Conservation (phyloP, 2,888 invertebrate genomes). For the Dexiosoma caninum region DNA sequence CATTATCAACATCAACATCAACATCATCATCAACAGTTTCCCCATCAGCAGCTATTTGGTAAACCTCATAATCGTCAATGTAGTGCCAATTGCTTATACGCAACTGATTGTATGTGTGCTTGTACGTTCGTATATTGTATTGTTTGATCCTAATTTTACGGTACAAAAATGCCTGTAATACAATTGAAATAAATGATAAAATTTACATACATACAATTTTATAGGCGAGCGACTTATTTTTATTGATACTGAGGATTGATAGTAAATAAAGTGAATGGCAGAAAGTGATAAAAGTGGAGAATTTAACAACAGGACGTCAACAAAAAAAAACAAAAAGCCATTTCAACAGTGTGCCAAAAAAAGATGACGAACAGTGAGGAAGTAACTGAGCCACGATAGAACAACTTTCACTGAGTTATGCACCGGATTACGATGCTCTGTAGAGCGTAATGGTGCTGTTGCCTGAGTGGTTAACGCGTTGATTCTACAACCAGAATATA, state of each 20-base stretch:
- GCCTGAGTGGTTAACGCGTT: too few species aligned
- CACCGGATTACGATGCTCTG: too few species aligned
- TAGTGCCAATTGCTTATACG: constrained; percentile 32
- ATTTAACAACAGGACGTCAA: neutral
- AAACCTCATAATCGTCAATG: constrained; percentile 64
- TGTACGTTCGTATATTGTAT: constrained; percentile 14
- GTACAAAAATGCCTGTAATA: constrained; percentile 21
- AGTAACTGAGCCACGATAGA: too few species aligned
- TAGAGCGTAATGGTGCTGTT: too few species aligned
- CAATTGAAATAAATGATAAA: constrained; percentile 55
- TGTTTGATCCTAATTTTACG: constrained; percentile 49
- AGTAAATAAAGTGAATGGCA: neutral
- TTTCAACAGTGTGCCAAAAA: too few species aligned
- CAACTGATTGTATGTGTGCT: neutral
- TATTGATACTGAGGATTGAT: constrained; percentile 15
- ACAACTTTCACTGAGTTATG: too few species aligned
- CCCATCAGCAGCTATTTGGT: constrained; percentile 43
- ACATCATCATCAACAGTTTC: neutral
- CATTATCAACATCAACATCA: constrained; percentile 5
- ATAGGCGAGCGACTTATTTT: neutral
- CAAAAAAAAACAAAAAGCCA: too few species aligned
- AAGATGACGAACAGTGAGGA: too few species aligned
- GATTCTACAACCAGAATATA: too few species aligned
- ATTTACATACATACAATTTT: constrained; percentile 49
- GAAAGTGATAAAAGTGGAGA: neutral